phyloP scores from a whole-genome alignment of 2,113 vertebrate genomes.

The Silurus glanis region DNA sequence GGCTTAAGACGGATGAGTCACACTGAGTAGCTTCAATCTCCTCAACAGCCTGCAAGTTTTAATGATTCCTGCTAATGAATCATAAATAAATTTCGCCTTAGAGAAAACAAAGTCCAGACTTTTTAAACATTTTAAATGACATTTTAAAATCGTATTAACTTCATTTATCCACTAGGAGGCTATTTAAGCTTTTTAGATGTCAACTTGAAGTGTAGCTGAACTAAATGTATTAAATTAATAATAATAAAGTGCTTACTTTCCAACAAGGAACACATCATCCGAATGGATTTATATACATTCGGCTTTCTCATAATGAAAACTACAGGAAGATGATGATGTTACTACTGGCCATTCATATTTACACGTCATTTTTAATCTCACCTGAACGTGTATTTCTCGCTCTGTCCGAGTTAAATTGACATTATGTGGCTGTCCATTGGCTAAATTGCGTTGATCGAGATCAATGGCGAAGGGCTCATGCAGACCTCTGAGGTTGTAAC shows the following conservation, averaged over 20 bases:
- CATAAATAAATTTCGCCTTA: background rate
- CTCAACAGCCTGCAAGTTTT: background rate
- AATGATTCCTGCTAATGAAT: conserved; percentile 5
- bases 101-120: conserved; percentile 8
- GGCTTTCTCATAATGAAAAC: background rate
- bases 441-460: conserved; percentile 89
- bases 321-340: background rate
- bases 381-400: conserved; percentile 84
- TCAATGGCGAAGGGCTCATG: conserved; percentile 86
- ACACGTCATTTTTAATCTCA: conserved; percentile 55
- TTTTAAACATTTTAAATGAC: background rate
- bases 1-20: background rate
- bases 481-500: conserved; percentile 86
- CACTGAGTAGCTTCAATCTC: background rate
- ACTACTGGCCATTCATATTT: background rate
- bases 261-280: background rate
- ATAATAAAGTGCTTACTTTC: background rate
- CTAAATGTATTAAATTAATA: background rate
- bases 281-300: background rate
- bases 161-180: background rate
- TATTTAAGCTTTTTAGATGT: background rate
- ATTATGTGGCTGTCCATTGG: conserved; percentile 92
- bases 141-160: conserved; percentile 1
- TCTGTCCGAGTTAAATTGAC: conserved; percentile 85
- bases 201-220: background rate